phyloP scores from a whole-genome alignment of 2,888 invertebrate genomes.

The Rhagonycha lutea region DNA sequence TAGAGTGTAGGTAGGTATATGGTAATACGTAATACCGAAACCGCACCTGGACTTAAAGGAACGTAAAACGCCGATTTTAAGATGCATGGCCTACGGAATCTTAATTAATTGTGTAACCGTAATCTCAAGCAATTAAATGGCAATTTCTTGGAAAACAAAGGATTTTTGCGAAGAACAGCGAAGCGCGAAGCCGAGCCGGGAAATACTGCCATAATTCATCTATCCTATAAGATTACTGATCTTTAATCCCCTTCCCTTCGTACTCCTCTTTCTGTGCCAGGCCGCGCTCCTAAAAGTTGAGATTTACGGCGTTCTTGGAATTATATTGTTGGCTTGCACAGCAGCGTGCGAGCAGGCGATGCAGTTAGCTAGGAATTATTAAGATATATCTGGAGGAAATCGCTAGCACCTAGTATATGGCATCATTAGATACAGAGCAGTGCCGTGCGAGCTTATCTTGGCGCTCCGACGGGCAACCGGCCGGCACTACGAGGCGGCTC shows the following conservation, averaged over 20 bases:
- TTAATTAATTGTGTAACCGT: constrained; percentile 56
- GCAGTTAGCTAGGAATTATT: constrained; percentile 59
- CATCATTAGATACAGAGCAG: constrained; percentile 51
- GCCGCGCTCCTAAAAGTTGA: constrained; percentile 67
- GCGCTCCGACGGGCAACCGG: constrained; percentile 32
- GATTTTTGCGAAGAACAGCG: constrained; percentile 53
- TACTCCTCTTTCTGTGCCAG: constrained; percentile 59
- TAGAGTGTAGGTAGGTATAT: not conserved
- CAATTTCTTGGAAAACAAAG: constrained; percentile 56
- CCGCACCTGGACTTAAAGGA: constrained; percentile 44
- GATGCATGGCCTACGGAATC: constrained; percentile 56
- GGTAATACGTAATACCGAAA: constrained; percentile 2
- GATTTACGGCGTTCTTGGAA: constrained; percentile 70
- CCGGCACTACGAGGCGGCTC: constrained; percentile 45
- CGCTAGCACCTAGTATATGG: constrained; percentile 51
- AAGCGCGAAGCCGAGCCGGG: constrained; percentile 50
- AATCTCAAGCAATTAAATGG: constrained; percentile 56
- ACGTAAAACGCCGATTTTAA: constrained; percentile 45
- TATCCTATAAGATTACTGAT: constrained; percentile 73
- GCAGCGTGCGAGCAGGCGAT: constrained; percentile 49
- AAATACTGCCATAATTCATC: constrained; percentile 70
- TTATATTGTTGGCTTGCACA: constrained; percentile 65
- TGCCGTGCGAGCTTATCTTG: constrained; percentile 39
- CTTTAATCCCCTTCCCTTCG: constrained; percentile 71
- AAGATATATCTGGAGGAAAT: constrained; percentile 60